Evolutionary conservation across 2,888 invertebrate genomes (phyloP).

Genomic region (Napeogenes inachia): DNA sequence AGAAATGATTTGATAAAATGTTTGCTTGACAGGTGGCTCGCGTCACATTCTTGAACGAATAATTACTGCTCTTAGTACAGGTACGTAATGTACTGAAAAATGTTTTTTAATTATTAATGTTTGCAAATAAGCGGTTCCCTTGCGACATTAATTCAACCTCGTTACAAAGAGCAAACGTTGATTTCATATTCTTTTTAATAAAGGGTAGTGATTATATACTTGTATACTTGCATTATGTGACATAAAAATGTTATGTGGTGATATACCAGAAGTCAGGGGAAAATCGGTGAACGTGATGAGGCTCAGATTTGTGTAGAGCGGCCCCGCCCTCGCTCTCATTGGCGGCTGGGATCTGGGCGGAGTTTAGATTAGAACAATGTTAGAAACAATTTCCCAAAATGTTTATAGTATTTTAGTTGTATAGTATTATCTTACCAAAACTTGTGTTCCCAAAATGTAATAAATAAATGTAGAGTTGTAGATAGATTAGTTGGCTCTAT

Average conservation of each 20-base stretch:
- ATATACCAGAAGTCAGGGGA: constrained; percentile 19
- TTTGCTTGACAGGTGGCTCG: constrained; percentile 73
- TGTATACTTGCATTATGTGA: neutral
- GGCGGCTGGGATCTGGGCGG: constrained; percentile 65
- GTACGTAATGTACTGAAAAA: constrained; percentile 65
- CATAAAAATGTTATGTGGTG: constrained; percentile 4
- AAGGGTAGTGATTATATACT: neutral
- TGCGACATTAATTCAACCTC: constrained; percentile 51
- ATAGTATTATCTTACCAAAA: neutral
- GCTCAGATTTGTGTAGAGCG: constrained; percentile 58
- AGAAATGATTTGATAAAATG: constrained; percentile 76
- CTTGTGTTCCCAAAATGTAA: neutral
- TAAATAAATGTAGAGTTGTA: no score
- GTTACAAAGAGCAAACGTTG: constrained; percentile 15
- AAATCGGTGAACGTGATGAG: constrained; percentile 33
- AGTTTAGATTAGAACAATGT: constrained; percentile 66
- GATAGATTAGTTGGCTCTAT: no score
- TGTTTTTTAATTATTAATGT: constrained; percentile 68
- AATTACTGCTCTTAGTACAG: constrained; percentile 48
- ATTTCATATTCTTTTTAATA: neutral
- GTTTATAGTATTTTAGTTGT: neutral
- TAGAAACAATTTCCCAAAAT: constrained; percentile 46
- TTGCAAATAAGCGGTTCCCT: constrained; percentile 66
- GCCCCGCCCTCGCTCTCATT: constrained; percentile 68
- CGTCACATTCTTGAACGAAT: constrained; percentile 62